These are phyloP conservation scores for Lordiphosa collinella DNA, from an alignment of 1,140 invertebrate genomes.

Conservation along the genomic window DNA sequence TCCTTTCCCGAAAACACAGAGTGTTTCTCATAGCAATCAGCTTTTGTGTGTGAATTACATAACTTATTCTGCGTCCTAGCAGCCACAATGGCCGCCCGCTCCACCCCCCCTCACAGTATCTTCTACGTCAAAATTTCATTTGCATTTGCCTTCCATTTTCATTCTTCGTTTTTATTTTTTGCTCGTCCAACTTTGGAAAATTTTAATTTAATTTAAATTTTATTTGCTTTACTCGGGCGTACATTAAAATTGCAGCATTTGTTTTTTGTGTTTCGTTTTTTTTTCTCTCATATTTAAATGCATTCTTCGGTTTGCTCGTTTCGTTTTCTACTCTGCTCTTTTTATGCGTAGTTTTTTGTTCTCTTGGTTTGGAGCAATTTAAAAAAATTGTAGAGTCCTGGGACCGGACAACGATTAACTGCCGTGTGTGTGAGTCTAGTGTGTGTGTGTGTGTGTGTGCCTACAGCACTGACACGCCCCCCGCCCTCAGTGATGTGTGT, in stretches of 20 bases:
- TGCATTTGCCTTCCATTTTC: conserved; percentile 15
- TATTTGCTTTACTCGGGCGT: conserved; percentile 60
- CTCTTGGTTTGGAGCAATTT: background rate
- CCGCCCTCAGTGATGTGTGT: background rate
- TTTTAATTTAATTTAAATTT: conserved; percentile 70
- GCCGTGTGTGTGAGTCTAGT: conserved; percentile 8
- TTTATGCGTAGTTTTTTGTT: background rate
- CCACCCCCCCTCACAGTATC: background rate
- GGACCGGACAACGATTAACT: conserved; percentile 38
- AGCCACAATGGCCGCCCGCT: too few species aligned
- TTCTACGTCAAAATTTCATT: conserved; percentile 17
- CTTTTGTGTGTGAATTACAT: too few species aligned
- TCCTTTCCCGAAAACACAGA: too few species aligned
- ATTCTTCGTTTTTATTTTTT: background rate
- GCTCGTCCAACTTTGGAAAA: conserved; percentile 36
- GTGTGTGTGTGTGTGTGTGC: background rate
- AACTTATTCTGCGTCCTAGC: too few species aligned
- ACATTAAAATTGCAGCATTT: conserved; percentile 59
- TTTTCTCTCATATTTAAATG: conserved; percentile 66
- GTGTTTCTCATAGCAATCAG: too few species aligned
- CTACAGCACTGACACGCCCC: background rate
- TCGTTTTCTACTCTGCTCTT: background rate
- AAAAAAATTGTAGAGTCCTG: conserved; percentile 11
- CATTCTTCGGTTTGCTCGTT: conserved; percentile 7
- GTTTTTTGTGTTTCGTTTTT: conserved; percentile 54